Conservation (phyloP, 1,140 invertebrate species). For the Lucilia sericata region DNA sequence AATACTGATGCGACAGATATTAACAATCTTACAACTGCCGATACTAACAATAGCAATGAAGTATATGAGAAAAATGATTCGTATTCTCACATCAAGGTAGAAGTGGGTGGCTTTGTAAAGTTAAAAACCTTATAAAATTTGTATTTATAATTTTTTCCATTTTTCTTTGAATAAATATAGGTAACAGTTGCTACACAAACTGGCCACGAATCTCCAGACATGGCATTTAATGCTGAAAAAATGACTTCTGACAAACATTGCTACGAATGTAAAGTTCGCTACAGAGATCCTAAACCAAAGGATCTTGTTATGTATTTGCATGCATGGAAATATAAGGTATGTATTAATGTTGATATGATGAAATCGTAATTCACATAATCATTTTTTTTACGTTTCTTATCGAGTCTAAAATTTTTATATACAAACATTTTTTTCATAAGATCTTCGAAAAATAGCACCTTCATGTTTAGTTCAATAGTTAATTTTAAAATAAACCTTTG, state of each 20-base stretch:
- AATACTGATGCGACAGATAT: background rate
- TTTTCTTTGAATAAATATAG: constrained; percentile 53
- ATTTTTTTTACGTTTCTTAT: too few relatives aligned
- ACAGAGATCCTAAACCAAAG: constrained; percentile 88
- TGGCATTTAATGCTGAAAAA: constrained; percentile 78
- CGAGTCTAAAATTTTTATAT: too few relatives aligned
- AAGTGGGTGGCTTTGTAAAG: constrained; percentile 32
- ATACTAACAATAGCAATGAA: background rate
- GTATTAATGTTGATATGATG: too few relatives aligned
- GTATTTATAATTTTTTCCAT: background rate
- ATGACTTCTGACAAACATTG: constrained; percentile 88
- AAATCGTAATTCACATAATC: too few relatives aligned
- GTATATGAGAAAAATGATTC: background rate
- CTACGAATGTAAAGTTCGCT: constrained; percentile 91
- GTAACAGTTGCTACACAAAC: constrained; percentile 87
- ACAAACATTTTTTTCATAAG: too few relatives aligned
- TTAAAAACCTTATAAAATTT: background rate
- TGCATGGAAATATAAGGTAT: constrained; percentile 89
- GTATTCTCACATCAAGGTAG: constrained; percentile 44
- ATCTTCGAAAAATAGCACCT: too few relatives aligned
- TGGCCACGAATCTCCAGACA: constrained; percentile 79
- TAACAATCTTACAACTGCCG: background rate
- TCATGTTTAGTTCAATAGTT: too few relatives aligned
- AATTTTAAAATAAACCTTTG: too few relatives aligned
- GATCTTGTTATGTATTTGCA: constrained; percentile 96